Base-by-base conservation (phyloP, 2,888 invertebrate genomes). In the Nomada hirtipes region DNA sequence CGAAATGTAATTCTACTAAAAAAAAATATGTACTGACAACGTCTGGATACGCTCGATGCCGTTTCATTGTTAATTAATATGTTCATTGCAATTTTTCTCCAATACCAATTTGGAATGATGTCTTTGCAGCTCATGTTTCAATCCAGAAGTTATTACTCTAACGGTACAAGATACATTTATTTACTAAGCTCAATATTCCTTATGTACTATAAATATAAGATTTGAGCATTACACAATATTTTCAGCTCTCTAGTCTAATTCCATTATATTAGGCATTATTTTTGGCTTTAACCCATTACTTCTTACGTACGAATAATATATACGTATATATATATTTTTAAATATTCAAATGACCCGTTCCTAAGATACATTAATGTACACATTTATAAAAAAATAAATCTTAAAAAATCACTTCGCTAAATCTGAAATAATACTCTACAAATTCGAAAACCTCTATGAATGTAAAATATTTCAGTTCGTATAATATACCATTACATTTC, bases 261-360 rank as follows among this genome's bases (percentile, higher is more conserved):
- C n/a, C 23, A 52, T 73, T 65, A n/a, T 65, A n/a, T 73, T 72
- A 73, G 50, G 64, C 42, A 52, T 60, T 47, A 74, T 42, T 67
- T 77, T 20, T 60, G 50, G 29, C 60, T 65, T 23, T 18, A 60
- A 44, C 26, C 20, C 36, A 50, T 52, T 52, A 23, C 26, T 53
- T 44, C 47, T 47, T 57, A 55, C 47, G 20, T 55, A 55, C 55
- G 55, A 55, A 55, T 57, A 57, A 26, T 11, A 13, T 13, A 52
- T 23, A 3, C n/a, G 55, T 55, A 68, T 15, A 63, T 29, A 63
- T 72, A 72, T 61, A 18, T 73, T 2, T n/a, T 53, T 36, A 20
- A n/a, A 23, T 71, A 67, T 67, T 71, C 29, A 78, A 78, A 36
- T 55, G 29, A 63, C 60, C 59, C 0, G 15, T 36, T 57, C 26